Evolutionary conservation across 2,113 vertebrate genomes (phyloP), one percentile per base, ranked within the genome.

Genomic region (Epinephelus cyanopodus): DNA sequence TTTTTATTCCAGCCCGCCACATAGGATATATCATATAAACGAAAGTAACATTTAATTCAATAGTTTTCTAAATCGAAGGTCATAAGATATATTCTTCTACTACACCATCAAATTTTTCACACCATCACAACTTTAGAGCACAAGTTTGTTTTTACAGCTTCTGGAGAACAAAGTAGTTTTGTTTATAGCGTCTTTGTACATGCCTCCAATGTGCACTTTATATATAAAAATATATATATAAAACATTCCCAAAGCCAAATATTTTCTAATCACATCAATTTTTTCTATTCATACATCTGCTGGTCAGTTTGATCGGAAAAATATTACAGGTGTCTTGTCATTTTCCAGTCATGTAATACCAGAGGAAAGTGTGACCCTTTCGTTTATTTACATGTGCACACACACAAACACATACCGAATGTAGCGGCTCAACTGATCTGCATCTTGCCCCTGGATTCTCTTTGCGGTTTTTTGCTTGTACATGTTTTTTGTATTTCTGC

Each of bases 131-230:
- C 81, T 84, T 83, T 81, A 53, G 53, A 90, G 79, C 86, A 88
- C 56, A 75, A 25, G 13, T 82, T 77, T 63, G 19, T 70, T 81
- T 69, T 81, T 68, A 80, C 52, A 86, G 71, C 12, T 77, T 70
- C 76, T 68, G 67, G 73, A 90, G 87, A 88, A 77, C 72, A 90
- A 91, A 74, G 86, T 69, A 3, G 63, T 62, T 94, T 92, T 94
- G 10, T 85, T 88, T 77, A 15, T 2, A 65, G 90, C 69, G 39
- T 85, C 37, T 92, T 90, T 92, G 83, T 93, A 89, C 89, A 92
- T 86, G 61, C 91, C 82, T 92, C 72, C 84, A 81, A 89, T 93
- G 93, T 95, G 96, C 96, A 95, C 95, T 95, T 95, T 95, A 95
- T 83, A 77, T 82, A 67, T 71, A 52, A 33, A 29, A 58, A 52